A percentile compares a stretch with the other conserved stretches of the same genome.
Conservation (phyloP, 53 echinoderm and acorn worm genomes). For the Paelopatides confundens region DNA sequence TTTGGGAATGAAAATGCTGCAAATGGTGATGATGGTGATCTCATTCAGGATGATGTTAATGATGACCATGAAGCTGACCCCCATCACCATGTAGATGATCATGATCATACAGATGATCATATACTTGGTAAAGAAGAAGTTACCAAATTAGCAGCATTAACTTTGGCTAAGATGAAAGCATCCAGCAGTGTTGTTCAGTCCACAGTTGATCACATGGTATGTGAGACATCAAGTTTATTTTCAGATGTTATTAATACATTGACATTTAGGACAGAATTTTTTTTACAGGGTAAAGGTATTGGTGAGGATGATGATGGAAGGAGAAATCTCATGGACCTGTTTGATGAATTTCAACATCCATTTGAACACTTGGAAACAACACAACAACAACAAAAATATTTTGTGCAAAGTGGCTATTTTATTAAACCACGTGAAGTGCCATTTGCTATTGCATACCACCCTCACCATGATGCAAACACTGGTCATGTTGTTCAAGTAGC, state of each 20-base stretch:
- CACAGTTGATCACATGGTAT: neutral
- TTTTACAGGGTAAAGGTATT: neutral
- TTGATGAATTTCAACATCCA: neutral
- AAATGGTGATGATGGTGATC: neutral
- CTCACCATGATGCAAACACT: neutral
- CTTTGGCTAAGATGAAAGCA: neutral
- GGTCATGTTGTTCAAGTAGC: constrained; percentile 56
- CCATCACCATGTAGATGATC: neutral
- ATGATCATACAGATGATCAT: no score
- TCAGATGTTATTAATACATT: neutral
- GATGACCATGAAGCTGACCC: neutral
- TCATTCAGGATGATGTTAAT: neutral
- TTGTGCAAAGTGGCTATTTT: neutral
- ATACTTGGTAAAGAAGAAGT: neutral
- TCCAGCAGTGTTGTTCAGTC: constrained; percentile 23
- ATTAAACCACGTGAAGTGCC: neutral
- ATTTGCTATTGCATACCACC: neutral
- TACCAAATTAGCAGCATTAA: neutral
- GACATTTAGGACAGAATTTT: neutral
- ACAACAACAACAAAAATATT: neutral
- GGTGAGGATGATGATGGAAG: neutral
- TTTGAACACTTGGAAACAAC: neutral
- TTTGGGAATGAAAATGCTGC: neutral
- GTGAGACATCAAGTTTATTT: neutral
- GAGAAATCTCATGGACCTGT: neutral